Evolutionary conservation across 2,113 vertebrate species (phyloP).

Genomic region (Mustela lutreola): DNA sequence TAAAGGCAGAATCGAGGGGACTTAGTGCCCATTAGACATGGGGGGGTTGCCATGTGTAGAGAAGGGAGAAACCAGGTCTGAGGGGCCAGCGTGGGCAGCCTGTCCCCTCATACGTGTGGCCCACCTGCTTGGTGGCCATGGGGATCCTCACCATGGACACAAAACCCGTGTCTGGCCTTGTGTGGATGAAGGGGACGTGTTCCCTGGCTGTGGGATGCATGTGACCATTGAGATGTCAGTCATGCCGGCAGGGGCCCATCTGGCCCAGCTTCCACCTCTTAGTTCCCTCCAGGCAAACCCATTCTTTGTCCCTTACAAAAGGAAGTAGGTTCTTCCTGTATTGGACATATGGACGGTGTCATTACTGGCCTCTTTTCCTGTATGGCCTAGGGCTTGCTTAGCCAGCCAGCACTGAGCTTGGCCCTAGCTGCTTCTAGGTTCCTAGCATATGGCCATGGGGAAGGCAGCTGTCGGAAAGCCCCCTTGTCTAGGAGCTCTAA

Average conservation of each 20-base stretch:
- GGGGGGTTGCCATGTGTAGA: background rate
- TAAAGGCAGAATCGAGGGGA: background rate
- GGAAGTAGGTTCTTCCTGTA: background rate
- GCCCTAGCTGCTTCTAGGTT: slow-evolving; percentile 15
- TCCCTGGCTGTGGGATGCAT: background rate
- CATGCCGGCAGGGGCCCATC: background rate
- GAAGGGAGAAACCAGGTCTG: background rate
- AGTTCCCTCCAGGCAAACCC: background rate
- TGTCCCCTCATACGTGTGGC: background rate
- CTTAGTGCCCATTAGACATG: background rate
- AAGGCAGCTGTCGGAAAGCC: background rate
- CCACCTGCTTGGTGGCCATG: background rate
- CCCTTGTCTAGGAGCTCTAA: background rate
- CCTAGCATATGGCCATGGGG: background rate
- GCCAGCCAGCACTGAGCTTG: background rate
- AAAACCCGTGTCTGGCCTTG: background rate
- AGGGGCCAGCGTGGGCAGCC: background rate
- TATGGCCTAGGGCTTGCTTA: background rate
- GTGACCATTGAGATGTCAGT: background rate
- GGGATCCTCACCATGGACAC: background rate
- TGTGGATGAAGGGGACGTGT: background rate
- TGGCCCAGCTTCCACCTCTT: background rate
- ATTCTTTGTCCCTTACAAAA: slow-evolving; percentile 20
- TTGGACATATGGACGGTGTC: background rate
- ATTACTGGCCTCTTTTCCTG: background rate